Base-by-base conservation (phyloP, 2,797 vertebrate genomes). In the Okamejei kenojei region DNA sequence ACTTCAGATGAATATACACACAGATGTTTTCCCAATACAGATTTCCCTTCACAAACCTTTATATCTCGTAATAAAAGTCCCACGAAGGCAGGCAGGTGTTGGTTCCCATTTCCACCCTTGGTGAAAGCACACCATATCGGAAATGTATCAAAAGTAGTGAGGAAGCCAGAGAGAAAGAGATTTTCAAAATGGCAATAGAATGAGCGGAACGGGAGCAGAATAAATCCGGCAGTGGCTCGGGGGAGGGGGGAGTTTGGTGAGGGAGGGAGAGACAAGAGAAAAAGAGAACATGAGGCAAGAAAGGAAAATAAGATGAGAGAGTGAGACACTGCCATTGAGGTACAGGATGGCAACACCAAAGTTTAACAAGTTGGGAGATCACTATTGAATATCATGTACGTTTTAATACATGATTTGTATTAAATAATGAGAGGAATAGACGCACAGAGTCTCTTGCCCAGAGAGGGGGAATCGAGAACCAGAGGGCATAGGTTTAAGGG, bases 21-120 rank as follows among this genome's bases (percentile, higher is more conserved):
- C 90, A 92, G 90, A 38, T 92, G 90, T 92, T 74, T 92, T 92
- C 90, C 90, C 90, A 74, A 26, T 73, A 35, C 71, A 38, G 45
- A 54, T 1, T 76, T 76, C 68, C 65, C 15, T 73, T 73, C 35
- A 23, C 35, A 38, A 71, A 74, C 63, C 68, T 91, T 38, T 38
- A 92, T 73, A 91, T 74, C 7, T 7, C 45, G 71, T 74, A 74
- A 54, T 58, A n/a, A 54, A 92, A 19, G 84, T 58, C 35, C 71
- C 45, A 38, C n/a, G 65, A 65, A 65, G 84, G 61, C n/a, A 29
- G 10, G 73, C 90, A 92, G 90, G 21, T 92, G 90, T 29, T 1
- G 10, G 45, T 15, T 74, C 68, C 84, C 63, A 88, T 23, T 88
- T 63, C n/a, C n/a, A 15, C 17, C 65, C 61, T 17, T 63, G 45